phyloP scores from a whole-genome alignment of 2,888 invertebrate species.

The Apamea monoglypha region DNA sequence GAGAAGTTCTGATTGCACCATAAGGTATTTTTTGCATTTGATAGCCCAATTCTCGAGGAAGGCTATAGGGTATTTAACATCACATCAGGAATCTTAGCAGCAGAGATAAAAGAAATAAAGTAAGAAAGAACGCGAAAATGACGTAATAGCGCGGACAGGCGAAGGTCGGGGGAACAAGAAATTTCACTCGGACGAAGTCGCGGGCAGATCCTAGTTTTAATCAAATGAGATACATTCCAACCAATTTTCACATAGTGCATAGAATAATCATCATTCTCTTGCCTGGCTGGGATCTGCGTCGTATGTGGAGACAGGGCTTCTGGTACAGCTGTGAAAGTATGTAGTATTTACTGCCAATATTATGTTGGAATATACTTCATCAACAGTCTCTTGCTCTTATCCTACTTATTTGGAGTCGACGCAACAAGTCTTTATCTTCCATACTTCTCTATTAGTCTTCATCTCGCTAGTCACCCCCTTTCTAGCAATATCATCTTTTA shows the following conservation, averaged over 20 bases:
- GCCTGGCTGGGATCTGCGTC: constrained; percentile 95
- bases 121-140: no score
- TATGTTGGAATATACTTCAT: neutral
- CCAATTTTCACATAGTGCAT: neutral
- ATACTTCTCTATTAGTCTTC: neutral
- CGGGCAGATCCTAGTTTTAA: no score
- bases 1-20: neutral
- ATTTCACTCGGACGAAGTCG: no score
- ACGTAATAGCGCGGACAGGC: no score
- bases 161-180: no score
- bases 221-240: neutral
- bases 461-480: neutral
- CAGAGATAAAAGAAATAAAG: no score
- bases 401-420: no score
- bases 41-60: no score
- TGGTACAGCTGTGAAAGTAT: constrained; percentile 95
- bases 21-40: neutral
- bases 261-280: neutral
- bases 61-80: no score
- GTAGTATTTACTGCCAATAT: neutral
- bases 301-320: constrained; percentile 99
- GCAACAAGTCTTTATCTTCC: neutral
- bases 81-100: no score
- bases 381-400: no score
- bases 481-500: neutral